Evolutionary conservation across 2,888 invertebrate genomes (phyloP), one percentile per base, ranked within the genome.

Genomic region (Trissolcus japonicus): DNA sequence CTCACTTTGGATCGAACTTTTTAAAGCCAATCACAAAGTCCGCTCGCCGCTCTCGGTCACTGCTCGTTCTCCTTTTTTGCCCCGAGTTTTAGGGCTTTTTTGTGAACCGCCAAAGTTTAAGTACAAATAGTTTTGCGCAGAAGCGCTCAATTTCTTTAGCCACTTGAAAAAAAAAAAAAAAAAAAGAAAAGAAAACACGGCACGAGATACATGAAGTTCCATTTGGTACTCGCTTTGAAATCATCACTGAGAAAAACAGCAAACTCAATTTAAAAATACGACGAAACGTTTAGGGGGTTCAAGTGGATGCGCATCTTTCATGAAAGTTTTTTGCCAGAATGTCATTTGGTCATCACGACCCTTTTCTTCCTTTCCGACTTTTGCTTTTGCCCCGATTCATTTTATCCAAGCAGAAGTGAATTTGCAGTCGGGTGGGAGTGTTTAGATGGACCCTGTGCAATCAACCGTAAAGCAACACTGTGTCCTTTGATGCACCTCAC

Each of bases 1-100:
- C 43, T 11, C 14, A 25, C 21, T 21, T 4, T 21, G 54, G 61
- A 69, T 69, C 69, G 69, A 69, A 76, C 59, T 71, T 62, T 76
- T 76, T 56, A 50, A 66, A 66, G 53, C 69, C 66, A 76, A 76
- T 76, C 69, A 76, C 66, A 61, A 29, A 46, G 46, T 46, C 46
- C 46, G 46, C 14, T 46, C 16, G 11, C 2, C 46, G 46, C n/a
- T 11, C n/a, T 11, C n/a, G 46, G 14, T 16, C 46, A 46, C 46
- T 35, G 35, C 35, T 46, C 16, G 46, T 16, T 46, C 21, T 25
- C 16, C 14, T 51, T 63, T 51, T 46, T 35, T 16, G 16, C 19
- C 35, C 13, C 43, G 50, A 60, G 60, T 76, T 69, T 76, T 66
- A 69, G 53, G 65, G 66, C 76, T 69, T 65, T 25, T 76, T 66